These are phyloP conservation scores for Crepidodera aurea DNA, from an alignment of 2,888 invertebrate genomes.

Conservation along the genomic window DNA sequence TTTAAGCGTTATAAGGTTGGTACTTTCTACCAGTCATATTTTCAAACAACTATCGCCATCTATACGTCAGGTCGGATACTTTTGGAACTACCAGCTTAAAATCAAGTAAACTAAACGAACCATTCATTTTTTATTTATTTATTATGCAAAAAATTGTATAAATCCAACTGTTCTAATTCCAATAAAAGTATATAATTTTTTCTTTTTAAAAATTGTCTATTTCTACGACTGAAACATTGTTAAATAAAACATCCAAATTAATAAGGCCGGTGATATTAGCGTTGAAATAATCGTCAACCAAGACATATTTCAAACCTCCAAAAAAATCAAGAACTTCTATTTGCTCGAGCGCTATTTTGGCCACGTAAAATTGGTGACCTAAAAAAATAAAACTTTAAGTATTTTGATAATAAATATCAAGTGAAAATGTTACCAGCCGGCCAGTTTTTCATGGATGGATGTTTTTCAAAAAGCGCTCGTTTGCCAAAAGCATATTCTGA, in stretches of 20 bases:
- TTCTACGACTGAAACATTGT: constrained; percentile 6
- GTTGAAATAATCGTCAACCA: constrained; percentile 67
- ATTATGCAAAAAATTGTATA: too few species aligned
- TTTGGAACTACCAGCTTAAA: too few species aligned
- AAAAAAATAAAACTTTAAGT: constrained; percentile 36
- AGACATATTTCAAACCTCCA: constrained; percentile 78
- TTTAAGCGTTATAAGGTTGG: too few species aligned
- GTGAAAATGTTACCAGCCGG: constrained; percentile 65
- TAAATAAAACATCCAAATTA: constrained; percentile 30
- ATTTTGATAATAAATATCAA: not conserved
- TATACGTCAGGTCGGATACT: too few species aligned
- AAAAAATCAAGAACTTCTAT: constrained; percentile 82
- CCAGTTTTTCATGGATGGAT: constrained; percentile 75
- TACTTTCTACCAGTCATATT: too few species aligned
- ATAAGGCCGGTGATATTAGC: constrained; percentile 42
- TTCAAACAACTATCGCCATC: too few species aligned
- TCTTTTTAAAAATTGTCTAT: not conserved
- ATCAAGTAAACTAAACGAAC: too few species aligned
- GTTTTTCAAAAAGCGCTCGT: constrained; percentile 71
- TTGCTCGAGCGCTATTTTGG: constrained; percentile 76
- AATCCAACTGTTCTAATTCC: too few species aligned
- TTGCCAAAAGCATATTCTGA: constrained; percentile 49
- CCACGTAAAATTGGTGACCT: constrained; percentile 83
- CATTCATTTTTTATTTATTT: too few species aligned
- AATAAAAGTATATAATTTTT: not conserved